Conservation (phyloP, 1,140 invertebrate species). For the Papilio glaucus region DNA sequence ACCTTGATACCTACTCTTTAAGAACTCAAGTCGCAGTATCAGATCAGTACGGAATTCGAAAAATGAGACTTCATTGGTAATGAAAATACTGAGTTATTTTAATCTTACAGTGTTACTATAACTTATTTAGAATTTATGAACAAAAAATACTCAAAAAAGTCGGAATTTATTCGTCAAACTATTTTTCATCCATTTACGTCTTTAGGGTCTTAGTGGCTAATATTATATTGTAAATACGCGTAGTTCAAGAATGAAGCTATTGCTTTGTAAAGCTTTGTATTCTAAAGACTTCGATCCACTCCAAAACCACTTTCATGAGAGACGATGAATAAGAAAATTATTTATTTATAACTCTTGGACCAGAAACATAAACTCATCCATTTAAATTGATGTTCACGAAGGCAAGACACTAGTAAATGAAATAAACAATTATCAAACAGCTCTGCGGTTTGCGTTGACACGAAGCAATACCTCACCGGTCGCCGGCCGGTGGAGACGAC, state of each 20-base stretch:
- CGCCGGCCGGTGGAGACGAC: not conserved
- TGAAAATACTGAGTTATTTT: too few species aligned
- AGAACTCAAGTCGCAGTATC: too few species aligned
- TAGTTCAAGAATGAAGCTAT: not conserved
- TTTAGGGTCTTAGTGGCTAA: not conserved
- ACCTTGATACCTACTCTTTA: too few species aligned
- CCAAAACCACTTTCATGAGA: not conserved
- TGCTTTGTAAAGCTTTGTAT: not conserved
- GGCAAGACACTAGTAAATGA: conserved; percentile 27
- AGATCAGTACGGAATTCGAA: too few species aligned
- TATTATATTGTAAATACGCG: not conserved
- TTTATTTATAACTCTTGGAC: conserved; percentile 20
- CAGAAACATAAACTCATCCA: conserved; percentile 11
- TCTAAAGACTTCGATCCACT: not conserved
- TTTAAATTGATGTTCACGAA: conserved; percentile 32
- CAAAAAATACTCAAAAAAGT: too few species aligned
- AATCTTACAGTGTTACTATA: too few species aligned
- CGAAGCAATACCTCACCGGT: conserved; percentile 28
- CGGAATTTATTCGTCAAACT: too few species aligned
- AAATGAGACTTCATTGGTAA: too few species aligned
- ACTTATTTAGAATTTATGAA: too few species aligned
- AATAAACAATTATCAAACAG: conserved; percentile 36
- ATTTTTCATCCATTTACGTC: not conserved
- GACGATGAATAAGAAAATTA: not conserved
- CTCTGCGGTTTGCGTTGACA: conserved; percentile 37